Evolutionary conservation across 2,797 vertebrate species (phyloP), one percentile per base, ranked within the genome.

Genomic region (Salmo trutta): DNA sequence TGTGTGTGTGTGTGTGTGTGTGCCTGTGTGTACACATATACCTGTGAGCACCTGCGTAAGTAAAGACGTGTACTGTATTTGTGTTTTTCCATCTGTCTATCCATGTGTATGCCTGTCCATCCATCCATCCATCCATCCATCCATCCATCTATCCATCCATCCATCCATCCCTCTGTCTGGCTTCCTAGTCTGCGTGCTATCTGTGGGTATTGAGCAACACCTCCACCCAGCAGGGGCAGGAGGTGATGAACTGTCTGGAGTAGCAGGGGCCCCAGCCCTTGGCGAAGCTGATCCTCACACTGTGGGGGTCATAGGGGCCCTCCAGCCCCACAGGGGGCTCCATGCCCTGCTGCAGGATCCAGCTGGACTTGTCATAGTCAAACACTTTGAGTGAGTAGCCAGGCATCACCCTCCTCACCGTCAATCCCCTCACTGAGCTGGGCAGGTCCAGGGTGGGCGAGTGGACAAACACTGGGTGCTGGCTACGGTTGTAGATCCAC

Each of bases 181-280:
- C 24, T 24, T 24, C 79, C 7, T 79, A 73, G 86, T 81, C 5
- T 82, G 78, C 86, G 86, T 91, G 90, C 86, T 94, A 96, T 91
- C 96, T 97, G 90, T 93, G 95, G 92, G 91, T 97, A 89, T 95
- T 97, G 85, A 99, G 96, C 19, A 99, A 91, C 74, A 99, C 95
- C 93, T 99, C 98, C 83, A 99, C 91, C 98, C 98, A 99, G 83
- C 98, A 99, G 0, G 98, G 98, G 41, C 98, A 99, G 52, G 97
- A 98, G 5, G 97, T 99, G 94, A 99, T 97, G 87, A 98, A 98
- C 92, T 99, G 98, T 88, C 98, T 94, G 0, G 97, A 99, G 87
- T 99, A 99, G 86, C 96, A 97, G 0, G 97, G 96, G 0, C 98
- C 98, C 98, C 97, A 99, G 82, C 98, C 98, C 88, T 99, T 99